Evolutionary conservation across 2,113 vertebrate genomes (phyloP), one percentile per base, ranked within the genome.

Genomic region (Haplochromis vanheusdeni): DNA sequence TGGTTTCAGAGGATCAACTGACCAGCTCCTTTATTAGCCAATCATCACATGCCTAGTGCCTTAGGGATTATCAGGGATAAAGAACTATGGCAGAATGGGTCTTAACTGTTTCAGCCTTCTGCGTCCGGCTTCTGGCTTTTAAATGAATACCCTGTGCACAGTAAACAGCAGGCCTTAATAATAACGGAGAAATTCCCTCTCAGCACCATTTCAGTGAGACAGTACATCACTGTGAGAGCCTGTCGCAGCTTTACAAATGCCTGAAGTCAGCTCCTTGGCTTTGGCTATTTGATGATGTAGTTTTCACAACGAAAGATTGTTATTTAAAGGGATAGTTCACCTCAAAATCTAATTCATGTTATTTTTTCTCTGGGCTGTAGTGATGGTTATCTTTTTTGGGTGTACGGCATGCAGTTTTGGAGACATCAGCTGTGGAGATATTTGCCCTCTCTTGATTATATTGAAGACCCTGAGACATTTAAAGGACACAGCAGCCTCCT

Each of bases 21-120:
- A 86, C 87, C 89, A 10, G 68, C 87, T 90, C 86, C 83, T 84
- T 91, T 89, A 93, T 92, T 87, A 93, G 85, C 93, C 91, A 87
- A 62, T 93, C 84, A 89, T 94, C 94, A 94, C 94, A 93, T 95
- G 93, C 91, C 91, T 92, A 88, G 86, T 80, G 81, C 92, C 91
- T 93, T 6, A 54, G 90, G 93, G 94, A 92, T 94, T 95, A 93
- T 81, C 86, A 16, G 83, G 91, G 93, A 93, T 94, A 88, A 94
- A 65, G 89, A 49, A 60, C 80, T 83, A 49, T 19, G 75, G 87
- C 80, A 82, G 88, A 88, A 86, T 81, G 35, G 65, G 70, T 87
- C 86, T 92, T 85, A 87, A 82, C 88, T 86, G 60, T 58, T 79
- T 58, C 80, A 85, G 79, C 77, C 82, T 77, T 83, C 81, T 79